A percentile compares a stretch with the other conserved stretches of the same genome.
Conservation (phyloP, 2,797 vertebrate genomes). For the Gastrophryne carolinensis region DNA sequence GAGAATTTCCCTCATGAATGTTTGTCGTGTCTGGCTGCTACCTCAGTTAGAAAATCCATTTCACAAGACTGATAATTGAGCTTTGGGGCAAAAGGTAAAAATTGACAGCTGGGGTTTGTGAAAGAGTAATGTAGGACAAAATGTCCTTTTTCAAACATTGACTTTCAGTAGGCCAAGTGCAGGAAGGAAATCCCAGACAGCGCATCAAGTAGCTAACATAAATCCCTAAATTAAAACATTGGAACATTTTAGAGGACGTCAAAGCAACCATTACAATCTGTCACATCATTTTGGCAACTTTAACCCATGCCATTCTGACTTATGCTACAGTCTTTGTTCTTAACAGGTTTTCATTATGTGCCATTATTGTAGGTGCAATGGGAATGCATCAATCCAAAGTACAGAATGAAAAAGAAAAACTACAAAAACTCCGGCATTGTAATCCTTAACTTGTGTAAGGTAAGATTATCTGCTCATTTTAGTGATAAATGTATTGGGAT, state of each 20-base stretch:
- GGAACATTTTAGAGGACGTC: background rate
- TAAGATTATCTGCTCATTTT: constrained; percentile 54
- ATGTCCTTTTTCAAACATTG: constrained; percentile 46
- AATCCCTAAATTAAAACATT: background rate
- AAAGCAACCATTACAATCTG: too few species aligned
- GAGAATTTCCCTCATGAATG: constrained; percentile 54
- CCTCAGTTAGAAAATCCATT: constrained; percentile 59
- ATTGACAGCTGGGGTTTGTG: constrained; percentile 51
- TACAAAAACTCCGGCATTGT: constrained; percentile 96
- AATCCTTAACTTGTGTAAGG: constrained; percentile 95
- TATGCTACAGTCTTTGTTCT: too few species aligned
- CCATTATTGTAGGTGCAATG: constrained; percentile 81
- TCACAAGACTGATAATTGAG: constrained; percentile 57
- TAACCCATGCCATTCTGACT: too few species aligned
- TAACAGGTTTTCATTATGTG: background rate
- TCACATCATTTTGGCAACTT: too few species aligned
- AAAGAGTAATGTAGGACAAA: constrained; percentile 28
- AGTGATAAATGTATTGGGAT: too few species aligned
- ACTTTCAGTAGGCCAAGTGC: constrained; percentile 32
- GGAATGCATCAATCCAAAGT: constrained; percentile 99
- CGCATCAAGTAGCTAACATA: background rate
- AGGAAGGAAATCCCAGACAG: constrained; percentile 26
- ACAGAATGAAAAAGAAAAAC: constrained; percentile 97
- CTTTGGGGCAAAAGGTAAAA: constrained; percentile 52
- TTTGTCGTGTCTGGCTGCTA: constrained; percentile 53